Percentiles rank a stretch among this genome's conserved stretches.
These are phyloP conservation scores for Zophobas morio DNA, from an alignment of 1,140 invertebrate species.

Conservation along the genomic window DNA sequence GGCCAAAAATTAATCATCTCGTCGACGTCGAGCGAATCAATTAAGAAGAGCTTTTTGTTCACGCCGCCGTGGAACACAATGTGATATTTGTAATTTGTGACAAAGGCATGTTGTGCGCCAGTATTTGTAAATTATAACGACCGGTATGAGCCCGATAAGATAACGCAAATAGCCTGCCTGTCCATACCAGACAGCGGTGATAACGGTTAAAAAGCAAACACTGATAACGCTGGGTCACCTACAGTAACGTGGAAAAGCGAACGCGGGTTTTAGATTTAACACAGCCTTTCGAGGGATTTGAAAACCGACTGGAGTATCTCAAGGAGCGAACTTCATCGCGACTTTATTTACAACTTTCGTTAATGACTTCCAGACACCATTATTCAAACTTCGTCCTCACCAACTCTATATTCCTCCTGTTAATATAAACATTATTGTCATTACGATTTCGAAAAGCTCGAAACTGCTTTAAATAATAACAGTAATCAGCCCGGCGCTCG, in stretches of 20 bases:
- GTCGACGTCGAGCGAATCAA: background rate
- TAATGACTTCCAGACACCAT: too few species aligned
- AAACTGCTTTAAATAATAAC: too few species aligned
- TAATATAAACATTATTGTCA: too few species aligned
- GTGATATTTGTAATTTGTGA: slow-evolving; percentile 19
- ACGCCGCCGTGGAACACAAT: background rate
- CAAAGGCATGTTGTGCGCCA: slow-evolving; percentile 31
- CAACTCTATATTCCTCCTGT: too few species aligned
- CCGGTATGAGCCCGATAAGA: slow-evolving; percentile 56
- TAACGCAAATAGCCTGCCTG: slow-evolving; percentile 54
- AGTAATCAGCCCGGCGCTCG: background rate
- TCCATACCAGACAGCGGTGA: slow-evolving; percentile 54
- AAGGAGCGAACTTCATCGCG: too few species aligned
- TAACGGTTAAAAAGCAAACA: slow-evolving; percentile 57
- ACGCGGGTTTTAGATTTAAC: too few species aligned
- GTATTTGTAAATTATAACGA: slow-evolving; percentile 58
- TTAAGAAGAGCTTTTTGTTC: slow-evolving; percentile 30
- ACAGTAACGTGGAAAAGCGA: background rate
- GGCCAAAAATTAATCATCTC: slow-evolving; percentile 54
- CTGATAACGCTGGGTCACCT: slow-evolving; percentile 51
- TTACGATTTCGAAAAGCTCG: too few species aligned
- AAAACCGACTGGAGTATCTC: background rate
- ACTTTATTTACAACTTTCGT: too few species aligned
- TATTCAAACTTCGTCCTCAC: too few species aligned
- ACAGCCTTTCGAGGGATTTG: too few species aligned